phyloP scores from a whole-genome alignment of 1,140 invertebrate species.

The Calycopis cecrops region DNA sequence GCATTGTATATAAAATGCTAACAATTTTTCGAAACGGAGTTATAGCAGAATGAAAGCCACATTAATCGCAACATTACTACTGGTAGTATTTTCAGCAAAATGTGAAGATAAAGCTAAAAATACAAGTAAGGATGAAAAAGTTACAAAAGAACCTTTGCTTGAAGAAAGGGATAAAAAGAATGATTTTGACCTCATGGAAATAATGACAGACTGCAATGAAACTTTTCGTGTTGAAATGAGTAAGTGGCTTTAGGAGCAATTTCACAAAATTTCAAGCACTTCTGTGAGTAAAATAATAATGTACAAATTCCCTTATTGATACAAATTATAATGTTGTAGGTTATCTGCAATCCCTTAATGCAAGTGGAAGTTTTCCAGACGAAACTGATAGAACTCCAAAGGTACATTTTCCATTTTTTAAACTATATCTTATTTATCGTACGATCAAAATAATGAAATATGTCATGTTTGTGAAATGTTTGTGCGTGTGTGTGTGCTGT shows the following conservation, averaged over 20 bases:
- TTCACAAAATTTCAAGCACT: no score
- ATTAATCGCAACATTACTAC: conserved; percentile 18
- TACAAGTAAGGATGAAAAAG: conserved; percentile 9
- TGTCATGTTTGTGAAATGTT: no score
- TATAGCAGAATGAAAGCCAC: conserved; percentile 28
- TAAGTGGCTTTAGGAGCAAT: conserved; percentile 26
- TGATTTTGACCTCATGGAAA: conserved; percentile 31
- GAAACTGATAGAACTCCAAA: conserved; percentile 62
- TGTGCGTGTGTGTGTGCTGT: no score
- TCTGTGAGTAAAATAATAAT: no score
- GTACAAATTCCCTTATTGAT: no score
- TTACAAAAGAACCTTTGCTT: neutral
- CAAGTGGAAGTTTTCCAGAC: conserved; percentile 61
- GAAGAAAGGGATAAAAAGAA: conserved; percentile 25
- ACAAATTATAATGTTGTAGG: conserved; percentile 45
- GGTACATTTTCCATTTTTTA: conserved; percentile 28
- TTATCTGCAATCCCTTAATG: conserved; percentile 52
- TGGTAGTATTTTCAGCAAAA: conserved; percentile 26
- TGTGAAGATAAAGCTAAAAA: conserved; percentile 23
- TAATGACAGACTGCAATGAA: conserved; percentile 54
- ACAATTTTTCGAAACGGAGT: neutral
- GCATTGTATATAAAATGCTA: no score
- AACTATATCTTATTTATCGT: conserved; percentile 9
- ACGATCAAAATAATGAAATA: neutral
- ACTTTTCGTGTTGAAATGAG: conserved; percentile 52